Conservation (phyloP, 1,140 invertebrate genomes). For the Homalodisca vitripennis region DNA sequence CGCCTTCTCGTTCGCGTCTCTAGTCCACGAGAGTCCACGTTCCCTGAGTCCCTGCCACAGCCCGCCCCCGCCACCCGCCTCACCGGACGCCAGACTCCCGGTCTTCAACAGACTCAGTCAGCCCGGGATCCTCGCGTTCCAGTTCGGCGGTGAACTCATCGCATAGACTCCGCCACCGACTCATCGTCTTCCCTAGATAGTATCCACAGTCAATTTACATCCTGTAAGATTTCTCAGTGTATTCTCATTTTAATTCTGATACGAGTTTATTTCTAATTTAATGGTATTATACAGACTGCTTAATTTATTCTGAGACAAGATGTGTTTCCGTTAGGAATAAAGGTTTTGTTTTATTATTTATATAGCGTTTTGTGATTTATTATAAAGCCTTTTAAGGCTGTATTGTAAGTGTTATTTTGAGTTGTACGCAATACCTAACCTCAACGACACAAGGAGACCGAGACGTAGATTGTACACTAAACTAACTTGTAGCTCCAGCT, state of each 20-base stretch:
- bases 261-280: slow-evolving; percentile 22
- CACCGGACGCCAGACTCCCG: slow-evolving; percentile 39
- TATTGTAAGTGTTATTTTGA: not conserved
- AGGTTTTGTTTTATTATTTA: slow-evolving; percentile 18
- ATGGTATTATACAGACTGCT: slow-evolving; percentile 23
- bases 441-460: not conserved
- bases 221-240: not conserved
- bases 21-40: slow-evolving; percentile 18
- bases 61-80: slow-evolving; percentile 36
- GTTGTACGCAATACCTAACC: not conserved
- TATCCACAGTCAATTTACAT: slow-evolving; percentile 17
- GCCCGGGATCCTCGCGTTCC: slow-evolving; percentile 19
- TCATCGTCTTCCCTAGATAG: slow-evolving; percentile 26
- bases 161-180: not conserved
- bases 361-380: slow-evolving; percentile 18
- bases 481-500: too few relatives aligned
- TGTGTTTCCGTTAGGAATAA: slow-evolving; percentile 8
- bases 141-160: slow-evolving; percentile 1
- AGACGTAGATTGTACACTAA: too few relatives aligned
- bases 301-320: slow-evolving; percentile 17
- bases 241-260: slow-evolving; percentile 26
- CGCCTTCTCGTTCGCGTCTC: slow-evolving; percentile 34
- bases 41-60: slow-evolving; percentile 23
- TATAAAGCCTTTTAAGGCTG: not conserved
- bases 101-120: slow-evolving; percentile 41